Base-by-base conservation (phyloP, 2,888 invertebrate genomes). In the Drosophila anceps region DNA sequence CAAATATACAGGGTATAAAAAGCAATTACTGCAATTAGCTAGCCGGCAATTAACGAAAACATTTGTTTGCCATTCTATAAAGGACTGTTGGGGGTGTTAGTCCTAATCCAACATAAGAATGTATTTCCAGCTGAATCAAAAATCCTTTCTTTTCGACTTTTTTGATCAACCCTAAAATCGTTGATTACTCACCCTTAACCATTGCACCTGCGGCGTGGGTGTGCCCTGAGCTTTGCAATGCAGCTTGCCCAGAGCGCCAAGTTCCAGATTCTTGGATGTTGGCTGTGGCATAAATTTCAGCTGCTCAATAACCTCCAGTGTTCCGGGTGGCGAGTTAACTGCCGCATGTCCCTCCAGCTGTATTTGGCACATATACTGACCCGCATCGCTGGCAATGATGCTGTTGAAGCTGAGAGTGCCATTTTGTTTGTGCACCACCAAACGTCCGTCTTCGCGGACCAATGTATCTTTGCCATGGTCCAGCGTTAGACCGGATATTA, bases 211-310 rank as follows among this genome's bases (percentile, higher is more conserved):
- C 13, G 93, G 93, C 33, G 88, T 79, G 64, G 93, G 93, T 8
- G 93, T 95, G 0, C 98, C 98, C 85, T 97, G 97, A 0, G 98
- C 98, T 91, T 97, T 97, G 93, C 98, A 98, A 84, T 97, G 97
- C 63, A 98, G 95, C 93, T 96, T 97, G 2, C 96, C 96, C 1
- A 96, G 94, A 18, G 96, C 95, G 63, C 96, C 96, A 58, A 98
- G 93, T 91, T 98, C 98, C 65, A 98, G 93, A 84, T 96, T 96
- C 91, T 96, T 96, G 91, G 96, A 97, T 54, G 97, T 96, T 0
- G 98, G 98, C 64, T 92, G 93, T 0, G 98, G 98, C 46, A 95
- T 95, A 92, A 98, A 98, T 92, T 97, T 98, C 3, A 98, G 94
- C 92, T 95, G 95, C 92, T 97, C 97, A 94, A 93, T 88, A 92